A percentile compares a stretch with the other conserved stretches of the same genome.
These are phyloP conservation scores for Dolomedes plantarius DNA, from an alignment of 2,888 invertebrate genomes.

Conservation along the genomic window DNA sequence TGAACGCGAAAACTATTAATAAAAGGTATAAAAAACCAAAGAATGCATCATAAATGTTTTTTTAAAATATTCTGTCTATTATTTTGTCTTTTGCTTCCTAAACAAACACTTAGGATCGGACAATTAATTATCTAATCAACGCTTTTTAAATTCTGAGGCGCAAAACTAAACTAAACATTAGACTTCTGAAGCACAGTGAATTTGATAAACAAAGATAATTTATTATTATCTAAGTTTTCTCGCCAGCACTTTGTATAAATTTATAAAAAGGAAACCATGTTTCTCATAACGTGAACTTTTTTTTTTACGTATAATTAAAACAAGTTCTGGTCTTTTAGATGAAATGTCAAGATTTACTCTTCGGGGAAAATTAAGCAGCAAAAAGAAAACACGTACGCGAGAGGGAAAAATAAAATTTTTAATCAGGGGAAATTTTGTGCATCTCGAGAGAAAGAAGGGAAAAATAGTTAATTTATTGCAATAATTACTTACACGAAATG, in stretches of 20 bases:
- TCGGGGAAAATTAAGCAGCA: not conserved
- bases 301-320: slow-evolving; percentile 11
- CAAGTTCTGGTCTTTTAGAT: slow-evolving; percentile 8
- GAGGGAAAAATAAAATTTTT: slow-evolving; percentile 13
- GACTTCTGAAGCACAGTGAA: not conserved
- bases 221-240: not conserved
- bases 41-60: too few relatives aligned
- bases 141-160: not conserved
- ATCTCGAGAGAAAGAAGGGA: not conserved
- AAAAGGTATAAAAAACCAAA: too few relatives aligned
- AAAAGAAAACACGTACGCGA: not conserved
- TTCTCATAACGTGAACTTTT: slow-evolving; percentile 3
- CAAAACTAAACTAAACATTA: too few relatives aligned
- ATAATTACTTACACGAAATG: not conserved
- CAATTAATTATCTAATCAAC: not conserved
- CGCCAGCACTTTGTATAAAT: not conserved
- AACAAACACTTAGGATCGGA: too few relatives aligned
- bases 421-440: slow-evolving; percentile 1
- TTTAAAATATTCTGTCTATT: too few relatives aligned
- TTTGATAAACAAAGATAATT: slow-evolving; percentile 3
- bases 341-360: slow-evolving; percentile 16
- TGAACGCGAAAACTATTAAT: too few relatives aligned
- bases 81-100: too few relatives aligned
- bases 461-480: slow-evolving; percentile 14
- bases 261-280: not conserved